Evolutionary conservation across 2,113 vertebrate species (phyloP).

Genomic region (Motacilla alba): DNA sequence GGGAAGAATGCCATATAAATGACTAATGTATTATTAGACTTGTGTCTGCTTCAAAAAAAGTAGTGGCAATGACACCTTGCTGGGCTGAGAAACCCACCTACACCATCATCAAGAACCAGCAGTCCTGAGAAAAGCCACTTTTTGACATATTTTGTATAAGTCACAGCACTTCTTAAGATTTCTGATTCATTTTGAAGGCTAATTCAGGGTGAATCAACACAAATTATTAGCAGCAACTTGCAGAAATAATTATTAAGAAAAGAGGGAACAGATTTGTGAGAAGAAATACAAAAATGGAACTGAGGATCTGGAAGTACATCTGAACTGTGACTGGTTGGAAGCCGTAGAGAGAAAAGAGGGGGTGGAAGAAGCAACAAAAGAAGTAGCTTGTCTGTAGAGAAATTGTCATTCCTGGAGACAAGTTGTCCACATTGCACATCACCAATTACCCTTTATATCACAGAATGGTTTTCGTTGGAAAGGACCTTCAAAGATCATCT

Average conservation of each 20-base stretch:
- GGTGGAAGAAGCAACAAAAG: background rate
- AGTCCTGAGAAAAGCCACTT: background rate
- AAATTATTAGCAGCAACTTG: background rate
- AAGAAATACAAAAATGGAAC: background rate
- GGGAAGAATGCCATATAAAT: background rate
- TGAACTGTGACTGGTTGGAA: background rate
- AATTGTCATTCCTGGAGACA: background rate
- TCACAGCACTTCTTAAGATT: background rate
- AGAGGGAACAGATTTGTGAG: background rate
- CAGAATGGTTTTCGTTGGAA: background rate
- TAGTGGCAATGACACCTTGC: background rate
- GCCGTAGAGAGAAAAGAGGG: background rate
- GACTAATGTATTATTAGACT: background rate
- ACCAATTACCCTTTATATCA: background rate
- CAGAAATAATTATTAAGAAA: background rate
- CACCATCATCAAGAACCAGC: background rate
- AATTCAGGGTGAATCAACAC: background rate
- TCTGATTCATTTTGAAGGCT: background rate
- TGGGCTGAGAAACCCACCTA: background rate
- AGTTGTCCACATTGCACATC: accelerated
- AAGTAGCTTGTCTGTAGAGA: background rate
- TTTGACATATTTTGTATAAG: background rate
- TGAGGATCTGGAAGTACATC: background rate
- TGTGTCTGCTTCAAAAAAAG: background rate
- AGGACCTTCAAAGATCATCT: background rate